Evolutionary conservation across 2,113 vertebrate genomes (phyloP).

Genomic region (Psophia crepitans): DNA sequence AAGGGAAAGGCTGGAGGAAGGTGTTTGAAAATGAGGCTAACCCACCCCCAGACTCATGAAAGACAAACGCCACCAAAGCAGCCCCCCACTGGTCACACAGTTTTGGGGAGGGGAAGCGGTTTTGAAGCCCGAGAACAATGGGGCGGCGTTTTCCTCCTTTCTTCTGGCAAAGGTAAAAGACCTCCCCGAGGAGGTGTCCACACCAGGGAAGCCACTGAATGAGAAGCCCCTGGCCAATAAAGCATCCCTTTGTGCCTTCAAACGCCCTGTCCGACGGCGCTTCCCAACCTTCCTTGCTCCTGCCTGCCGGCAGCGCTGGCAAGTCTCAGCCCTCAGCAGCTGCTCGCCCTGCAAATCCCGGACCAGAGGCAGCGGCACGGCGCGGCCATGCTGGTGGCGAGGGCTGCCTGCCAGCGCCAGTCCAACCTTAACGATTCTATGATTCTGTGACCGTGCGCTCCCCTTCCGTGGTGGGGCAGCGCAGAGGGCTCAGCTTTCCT

Average conservation of each 20-base stretch:
- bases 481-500: fast-evolving
- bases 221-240: not conserved
- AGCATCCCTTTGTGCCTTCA: not conserved
- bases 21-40: not conserved
- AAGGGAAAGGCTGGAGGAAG: not conserved
- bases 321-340: not conserved
- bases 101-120: not conserved
- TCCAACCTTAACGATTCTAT: too few species aligned
- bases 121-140: not conserved
- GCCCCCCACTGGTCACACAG: not conserved
- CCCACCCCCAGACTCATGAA: not conserved
- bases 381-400: fast-evolving
- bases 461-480: fast-evolving
- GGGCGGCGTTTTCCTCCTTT: not conserved
- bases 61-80: not conserved
- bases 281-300: not conserved
- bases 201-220: not conserved
- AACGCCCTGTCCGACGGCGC: fast-evolving
- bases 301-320: not conserved
- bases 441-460: fast-evolving
- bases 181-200: not conserved
- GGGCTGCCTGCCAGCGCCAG: fast-evolving
- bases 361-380: not conserved
- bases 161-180: not conserved
- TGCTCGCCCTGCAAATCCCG: not conserved